Evolutionary conservation across 2,888 invertebrate genomes (phyloP).

Genomic region (Agonopterix arenella): DNA sequence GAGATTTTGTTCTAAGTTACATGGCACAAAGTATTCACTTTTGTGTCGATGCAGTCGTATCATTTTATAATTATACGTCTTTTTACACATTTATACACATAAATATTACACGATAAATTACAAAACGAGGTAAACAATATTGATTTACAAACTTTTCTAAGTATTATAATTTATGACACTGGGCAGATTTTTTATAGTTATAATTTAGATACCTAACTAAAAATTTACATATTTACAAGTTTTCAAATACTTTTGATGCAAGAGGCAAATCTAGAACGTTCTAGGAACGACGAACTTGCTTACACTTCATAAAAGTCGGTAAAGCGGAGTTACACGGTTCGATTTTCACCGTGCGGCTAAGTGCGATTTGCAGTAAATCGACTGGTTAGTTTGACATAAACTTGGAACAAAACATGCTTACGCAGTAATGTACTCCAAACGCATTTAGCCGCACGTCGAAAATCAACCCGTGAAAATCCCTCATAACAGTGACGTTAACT

Average conservation of each 20-base stretch:
- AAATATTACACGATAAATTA: constrained; percentile 10
- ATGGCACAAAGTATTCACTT: constrained; percentile 71
- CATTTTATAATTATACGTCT: constrained; percentile 9
- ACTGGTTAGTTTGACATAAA: too few relatives aligned
- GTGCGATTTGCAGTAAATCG: too few relatives aligned
- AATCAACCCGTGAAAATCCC: too few relatives aligned
- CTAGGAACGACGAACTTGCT: too few relatives aligned
- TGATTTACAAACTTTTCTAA: constrained; percentile 11
- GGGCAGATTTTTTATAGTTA: constrained; percentile 38
- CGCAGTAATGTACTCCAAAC: too few relatives aligned
- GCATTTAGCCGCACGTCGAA: too few relatives aligned
- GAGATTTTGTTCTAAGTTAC: constrained; percentile 19
- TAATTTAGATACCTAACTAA: constrained; percentile 28
- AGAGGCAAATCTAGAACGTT: too few relatives aligned
- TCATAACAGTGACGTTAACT: neutral
- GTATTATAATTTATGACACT: constrained; percentile 56
- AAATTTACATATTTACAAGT: constrained; percentile 66
- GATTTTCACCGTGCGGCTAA: too few relatives aligned
- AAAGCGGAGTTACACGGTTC: too few relatives aligned
- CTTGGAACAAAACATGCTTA: too few relatives aligned
- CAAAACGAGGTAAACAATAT: constrained; percentile 19
- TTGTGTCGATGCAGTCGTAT: constrained; percentile 35
- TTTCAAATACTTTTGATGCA: constrained; percentile 2
- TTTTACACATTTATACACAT: constrained; percentile 4
- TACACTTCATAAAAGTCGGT: too few relatives aligned